Evolutionary conservation across 2,113 vertebrate species (phyloP).

Genomic region (Limanda limanda): DNA sequence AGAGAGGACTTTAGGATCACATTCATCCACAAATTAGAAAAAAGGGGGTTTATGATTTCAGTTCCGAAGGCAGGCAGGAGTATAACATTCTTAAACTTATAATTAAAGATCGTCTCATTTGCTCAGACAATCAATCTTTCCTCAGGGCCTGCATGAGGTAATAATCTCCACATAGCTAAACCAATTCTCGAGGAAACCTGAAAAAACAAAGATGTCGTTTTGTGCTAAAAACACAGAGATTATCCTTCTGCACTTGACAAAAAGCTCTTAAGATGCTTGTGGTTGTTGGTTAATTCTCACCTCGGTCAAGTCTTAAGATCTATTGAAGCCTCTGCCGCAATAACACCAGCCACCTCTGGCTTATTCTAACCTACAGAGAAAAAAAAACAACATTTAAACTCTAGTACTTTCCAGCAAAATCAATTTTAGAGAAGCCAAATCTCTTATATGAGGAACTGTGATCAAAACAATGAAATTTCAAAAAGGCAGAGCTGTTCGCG

Average conservation of each 20-base stretch:
- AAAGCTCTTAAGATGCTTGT: background rate
- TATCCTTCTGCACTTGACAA: slow-evolving; percentile 2
- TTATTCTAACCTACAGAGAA: background rate
- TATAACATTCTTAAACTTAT: background rate
- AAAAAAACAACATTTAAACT: too few relatives aligned
- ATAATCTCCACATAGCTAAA: slow-evolving; percentile 30
- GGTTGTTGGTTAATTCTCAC: background rate
- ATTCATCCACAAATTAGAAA: background rate
- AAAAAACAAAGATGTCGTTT: background rate
- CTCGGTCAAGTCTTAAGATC: background rate
- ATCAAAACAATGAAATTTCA: too few relatives aligned
- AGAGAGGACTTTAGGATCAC: background rate
- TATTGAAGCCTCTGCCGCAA: background rate
- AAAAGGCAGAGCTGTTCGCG: background rate
- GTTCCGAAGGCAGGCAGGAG: background rate
- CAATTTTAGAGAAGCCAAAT: too few relatives aligned
- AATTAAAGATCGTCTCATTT: slow-evolving; percentile 10
- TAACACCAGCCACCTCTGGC: background rate
- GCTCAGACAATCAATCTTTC: background rate
- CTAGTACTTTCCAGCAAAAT: too few relatives aligned
- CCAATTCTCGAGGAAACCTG: background rate
- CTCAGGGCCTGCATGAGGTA: background rate
- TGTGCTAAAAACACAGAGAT: slow-evolving; percentile 21
- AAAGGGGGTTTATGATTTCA: background rate
- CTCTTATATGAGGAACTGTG: too few relatives aligned